Base-by-base conservation (phyloP, 2,113 vertebrate species). In the Hemicordylus capensis region DNA sequence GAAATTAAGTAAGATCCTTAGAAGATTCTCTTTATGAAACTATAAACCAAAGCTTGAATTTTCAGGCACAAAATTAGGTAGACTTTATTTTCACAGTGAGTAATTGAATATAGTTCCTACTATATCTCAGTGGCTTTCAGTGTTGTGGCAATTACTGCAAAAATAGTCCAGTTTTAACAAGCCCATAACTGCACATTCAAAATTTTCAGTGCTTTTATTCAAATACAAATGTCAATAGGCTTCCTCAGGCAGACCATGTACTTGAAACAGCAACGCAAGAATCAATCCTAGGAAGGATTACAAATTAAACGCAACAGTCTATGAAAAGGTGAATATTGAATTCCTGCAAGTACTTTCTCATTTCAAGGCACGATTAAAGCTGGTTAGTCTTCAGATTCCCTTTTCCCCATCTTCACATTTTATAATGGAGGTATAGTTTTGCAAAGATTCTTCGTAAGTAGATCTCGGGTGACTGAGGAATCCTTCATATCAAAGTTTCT, bases 401-500 rank as follows among this genome's bases (percentile, higher is more conserved):
- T 95, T 92, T 89, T 93, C 87, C 14, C 88, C 91, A 95, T 95
- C 89, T 95, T 95, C 92, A 85, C 67, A 73, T 91, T 94, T 92
- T 84, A 66, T 87, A 87, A 1, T 69, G 92, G 26, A 92, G 92
- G 84, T 26, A 77, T 84, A 90, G 91, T 88, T 90, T 74, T 92
- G 93, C 89, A 92, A 80, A 72, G 85, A 85, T 87, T 94, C 95
- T 95, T 96, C 94, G 87, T 79, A 34, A 63, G 44, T 42, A 90
- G 87, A 93, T 94, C 90, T 89, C 34, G 80, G 83, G 89, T 56
- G 39, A 93, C 90, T 61, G 85, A 91, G 69, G 90, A 95, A 94
- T 90, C 93, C 86, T 94, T 91, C 90, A 93, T 93, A 94, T 95
- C 87, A 95, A 96, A 97, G 95, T 97, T 96, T 95, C 94, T 94